Evolutionary conservation across 2,113 vertebrate genomes (phyloP), one percentile per base, ranked within the genome.

Genomic region (Leucopsar rothschildi): DNA sequence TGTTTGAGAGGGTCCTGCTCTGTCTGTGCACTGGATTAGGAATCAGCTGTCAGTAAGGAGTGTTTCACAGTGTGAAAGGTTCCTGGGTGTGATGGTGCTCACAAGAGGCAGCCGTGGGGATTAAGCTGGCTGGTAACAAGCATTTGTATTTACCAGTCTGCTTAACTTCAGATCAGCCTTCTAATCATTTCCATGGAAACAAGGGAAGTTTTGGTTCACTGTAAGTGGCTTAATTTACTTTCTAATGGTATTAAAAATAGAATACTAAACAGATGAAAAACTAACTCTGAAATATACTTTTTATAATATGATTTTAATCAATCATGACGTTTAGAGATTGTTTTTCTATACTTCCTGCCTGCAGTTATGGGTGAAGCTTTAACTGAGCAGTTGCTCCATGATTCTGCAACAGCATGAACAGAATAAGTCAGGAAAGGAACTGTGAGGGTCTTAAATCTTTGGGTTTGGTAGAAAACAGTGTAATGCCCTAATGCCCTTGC

Each of bases 221-320:
- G 99, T 98, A 98, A 99, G 99, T 99, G 95, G 44, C 87, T 97
- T 97, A 81, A 93, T 97, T 98, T 98, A 91, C 47, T 97, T 97
- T 98, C 82, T 88, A 94, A 64, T 76, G 94, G 44, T 71, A 72
- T 63, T 96, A 50, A 42, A 88, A 92, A 82, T 86, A 83, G 87
- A 76, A 78, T 96, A 79, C 79, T 92, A 88, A 96, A 27, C 65
- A 56, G 76, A 88, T 7, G 42, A 21, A 78, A 73, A 86, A 71
- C 29, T 95, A 82, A 65, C 52, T 70, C 73, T 95, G 65, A 91
- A 96, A 79, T 24, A 31, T 73, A 15, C 73, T 66, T 95, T 93
- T 85, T 83, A 29, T 90, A 65, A 91, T 92, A 27, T 68, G 49
- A 59, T 97, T 80, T 95, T 81, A 95, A 92, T 76, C 69, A 86